Base-by-base conservation (phyloP, 1,140 invertebrate species). In the Ooceraea biroi region DNA sequence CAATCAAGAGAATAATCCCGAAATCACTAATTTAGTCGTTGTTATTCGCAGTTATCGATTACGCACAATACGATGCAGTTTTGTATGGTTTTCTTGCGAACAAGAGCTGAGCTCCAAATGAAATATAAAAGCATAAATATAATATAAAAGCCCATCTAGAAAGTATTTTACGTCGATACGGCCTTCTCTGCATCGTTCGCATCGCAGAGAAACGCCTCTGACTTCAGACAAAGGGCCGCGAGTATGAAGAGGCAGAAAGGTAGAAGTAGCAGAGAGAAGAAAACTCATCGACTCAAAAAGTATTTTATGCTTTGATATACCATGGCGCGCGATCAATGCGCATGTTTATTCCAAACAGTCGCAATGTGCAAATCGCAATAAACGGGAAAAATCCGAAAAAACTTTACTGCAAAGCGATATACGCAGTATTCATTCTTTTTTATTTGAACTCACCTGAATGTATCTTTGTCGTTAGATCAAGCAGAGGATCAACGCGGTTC, bases 291-390 rank as follows among this genome's bases (percentile, higher is more conserved):
- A 85, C 58, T 52, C 19, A 80, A 84, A 84, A 87, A 78, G 74
- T 78, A 82, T 74, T 87, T 87, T 60, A 50, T 50, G 60, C 72
- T 84, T 88, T 87, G 78, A 87, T 86, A 83, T 78, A 57, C n/a
- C 52, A 61, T 48, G 27, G 11, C 25, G 36, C 36, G 60, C 58
- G 77, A 86, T 86, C 86, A 58, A 44, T 69, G n/a, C 30, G 27
- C 36, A 14, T 57, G 50, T 82, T 69, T 55, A 36, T 66, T 55
- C 50, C 30, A 44, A 78, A 69, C 63, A 76, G n/a, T 17, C 58
- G 46, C 17, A 14, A 27, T 12, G 14, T 25, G 46, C 11, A 22
- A 44, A 74, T 76, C 46, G 46, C 50, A 12, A 46, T 60, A 14
- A 17, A 25, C 14, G 11, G n/a, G 66, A 66, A 58, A 83, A 57